A percentile compares a stretch with the other conserved stretches of the same genome.
Evolutionary conservation across 2,888 invertebrate species (phyloP).

Genomic region (Rhorus exstirpatorius): DNA sequence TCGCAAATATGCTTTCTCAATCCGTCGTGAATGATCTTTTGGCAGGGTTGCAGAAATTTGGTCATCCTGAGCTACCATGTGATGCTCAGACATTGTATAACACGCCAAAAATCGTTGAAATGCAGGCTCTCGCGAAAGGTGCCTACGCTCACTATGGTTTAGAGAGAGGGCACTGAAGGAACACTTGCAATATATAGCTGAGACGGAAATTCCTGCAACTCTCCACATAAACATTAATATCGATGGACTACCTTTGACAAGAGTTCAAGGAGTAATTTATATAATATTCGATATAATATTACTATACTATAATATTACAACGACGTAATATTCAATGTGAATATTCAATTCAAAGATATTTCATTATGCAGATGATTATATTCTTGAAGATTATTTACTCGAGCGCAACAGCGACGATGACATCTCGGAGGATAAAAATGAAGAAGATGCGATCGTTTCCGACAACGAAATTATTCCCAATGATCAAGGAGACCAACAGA

Average conservation of each 20-base stretch:
- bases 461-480: too few species aligned
- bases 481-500: too few species aligned
- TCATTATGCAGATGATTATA: too few species aligned
- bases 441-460: too few species aligned
- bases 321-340: too few species aligned
- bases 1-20: conserved; percentile 16
- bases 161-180: conserved; percentile 26
- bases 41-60: conserved; percentile 30
- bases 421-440: too few species aligned
- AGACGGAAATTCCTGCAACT: not conserved
- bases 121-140: conserved; percentile 11
- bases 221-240: conserved; percentile 23
- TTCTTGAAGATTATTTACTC: too few species aligned
- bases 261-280: conserved; percentile 25
- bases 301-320: too few species aligned
- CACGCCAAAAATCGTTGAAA: conserved; percentile 30
- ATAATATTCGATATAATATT: too few species aligned
- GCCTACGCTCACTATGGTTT: conserved; percentile 30
- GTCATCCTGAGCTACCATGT: conserved; percentile 38
- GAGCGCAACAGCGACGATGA: too few species aligned
- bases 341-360: too few species aligned
- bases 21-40: conserved; percentile 25
- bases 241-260: conserved; percentile 47
- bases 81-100: conserved; percentile 40
- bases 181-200: not conserved